Evolutionary conservation across 2,113 vertebrate species (phyloP).

Genomic region (Pterocles burchelli): DNA sequence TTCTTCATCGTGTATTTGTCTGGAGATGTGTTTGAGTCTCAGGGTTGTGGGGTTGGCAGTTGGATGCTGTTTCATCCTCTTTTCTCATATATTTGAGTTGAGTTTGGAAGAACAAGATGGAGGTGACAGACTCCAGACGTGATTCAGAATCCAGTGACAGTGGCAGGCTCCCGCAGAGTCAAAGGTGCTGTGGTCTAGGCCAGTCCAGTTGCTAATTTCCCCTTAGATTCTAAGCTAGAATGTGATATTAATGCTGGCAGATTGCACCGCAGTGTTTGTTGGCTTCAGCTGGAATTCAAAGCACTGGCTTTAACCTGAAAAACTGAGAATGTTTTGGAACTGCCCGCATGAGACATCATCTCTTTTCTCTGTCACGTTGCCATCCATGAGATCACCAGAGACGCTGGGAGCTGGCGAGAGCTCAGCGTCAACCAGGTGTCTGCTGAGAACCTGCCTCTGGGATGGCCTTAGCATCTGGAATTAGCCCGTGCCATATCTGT

Average conservation of each 20-base stretch:
- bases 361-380: neutral
- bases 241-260: neutral
- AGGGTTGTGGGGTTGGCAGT: fast-evolving
- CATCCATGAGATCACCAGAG: neutral
- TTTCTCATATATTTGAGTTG: neutral
- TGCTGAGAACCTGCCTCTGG: neutral
- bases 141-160: neutral
- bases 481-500: neutral
- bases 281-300: neutral
- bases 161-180: neutral
- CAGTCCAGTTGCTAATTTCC: neutral
- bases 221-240: neutral
- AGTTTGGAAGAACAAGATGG: neutral
- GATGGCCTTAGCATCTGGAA: neutral
- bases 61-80: neutral
- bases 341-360: neutral
- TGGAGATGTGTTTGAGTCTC: neutral
- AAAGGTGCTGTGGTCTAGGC: neutral
- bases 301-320: neutral
- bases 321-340: neutral
- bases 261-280: neutral
- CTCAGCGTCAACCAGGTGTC: neutral
- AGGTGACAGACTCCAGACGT: neutral
- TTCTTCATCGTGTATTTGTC: neutral
- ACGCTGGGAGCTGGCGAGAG: fast-evolving